Conservation (phyloP, 2,797 vertebrate species). For the Coccyzus lansbergi region DNA sequence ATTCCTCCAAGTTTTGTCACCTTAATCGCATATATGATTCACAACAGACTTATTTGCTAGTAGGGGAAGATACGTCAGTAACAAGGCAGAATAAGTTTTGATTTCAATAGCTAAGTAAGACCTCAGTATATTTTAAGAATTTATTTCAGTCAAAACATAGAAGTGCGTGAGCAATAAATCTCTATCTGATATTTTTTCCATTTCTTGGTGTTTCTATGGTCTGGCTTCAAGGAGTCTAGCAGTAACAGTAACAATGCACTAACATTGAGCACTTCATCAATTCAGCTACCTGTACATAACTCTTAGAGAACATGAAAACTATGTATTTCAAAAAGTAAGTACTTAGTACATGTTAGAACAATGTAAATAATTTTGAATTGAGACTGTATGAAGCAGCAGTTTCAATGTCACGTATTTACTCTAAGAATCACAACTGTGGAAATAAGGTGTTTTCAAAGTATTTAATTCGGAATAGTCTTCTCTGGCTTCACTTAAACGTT, state of each 20-base stretch:
- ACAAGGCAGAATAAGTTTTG: not conserved
- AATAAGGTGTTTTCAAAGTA: not conserved
- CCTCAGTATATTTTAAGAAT: not conserved
- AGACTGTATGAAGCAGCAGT: not conserved
- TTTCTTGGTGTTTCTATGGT: not conserved
- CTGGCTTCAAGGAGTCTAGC: not conserved
- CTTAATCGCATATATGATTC: not conserved
- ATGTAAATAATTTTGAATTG: not conserved
- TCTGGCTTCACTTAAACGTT: not conserved
- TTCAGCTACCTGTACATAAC: not conserved
- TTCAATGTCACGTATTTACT: not conserved
- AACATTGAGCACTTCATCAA: not conserved
- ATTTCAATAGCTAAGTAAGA: not conserved
- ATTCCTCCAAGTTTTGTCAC: constrained; percentile 17
- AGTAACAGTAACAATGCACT: not conserved
- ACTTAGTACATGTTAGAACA: not conserved
- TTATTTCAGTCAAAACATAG: not conserved
- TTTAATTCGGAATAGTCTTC: not conserved
- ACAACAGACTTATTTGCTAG: not conserved
- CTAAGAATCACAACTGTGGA: not conserved
- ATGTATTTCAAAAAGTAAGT: not conserved
- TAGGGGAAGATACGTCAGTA: not conserved
- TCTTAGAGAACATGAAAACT: not conserved
- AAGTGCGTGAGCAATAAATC: not conserved
- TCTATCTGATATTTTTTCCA: not conserved